A percentile compares a stretch with the other conserved stretches of the same genome.
Evolutionary conservation across 2,113 vertebrate species (phyloP).

Genomic region (Amazona guildingii): DNA sequence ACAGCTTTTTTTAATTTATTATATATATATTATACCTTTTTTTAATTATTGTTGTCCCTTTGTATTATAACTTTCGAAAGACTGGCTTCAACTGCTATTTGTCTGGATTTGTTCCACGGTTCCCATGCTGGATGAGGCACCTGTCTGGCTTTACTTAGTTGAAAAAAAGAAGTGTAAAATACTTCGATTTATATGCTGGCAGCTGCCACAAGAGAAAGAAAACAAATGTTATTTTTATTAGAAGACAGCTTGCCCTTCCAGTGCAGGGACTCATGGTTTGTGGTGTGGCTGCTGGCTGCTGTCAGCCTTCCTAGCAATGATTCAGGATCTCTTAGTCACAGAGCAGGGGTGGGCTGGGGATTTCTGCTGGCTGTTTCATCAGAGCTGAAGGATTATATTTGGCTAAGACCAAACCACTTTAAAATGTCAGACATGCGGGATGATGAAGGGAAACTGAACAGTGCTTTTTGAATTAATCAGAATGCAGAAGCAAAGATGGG

Average conservation of each 20-base stretch:
- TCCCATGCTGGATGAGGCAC: neutral
- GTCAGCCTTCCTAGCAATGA: neutral
- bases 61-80: neutral
- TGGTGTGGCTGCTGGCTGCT: conserved; percentile 3
- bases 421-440: neutral
- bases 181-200: neutral
- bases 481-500: neutral
- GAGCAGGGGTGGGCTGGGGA: neutral
- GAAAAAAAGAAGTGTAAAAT: neutral
- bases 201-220: conserved; percentile 3
- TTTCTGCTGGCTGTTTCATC: neutral
- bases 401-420: neutral
- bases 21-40: too few species aligned
- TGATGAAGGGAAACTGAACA: neutral
- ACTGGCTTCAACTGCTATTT: neutral
- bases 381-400: neutral
- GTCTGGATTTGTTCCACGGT: neutral
- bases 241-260: neutral
- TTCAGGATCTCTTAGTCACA: neutral
- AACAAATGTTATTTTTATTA: conserved; percentile 29
- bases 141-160: neutral
- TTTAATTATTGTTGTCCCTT: neutral
- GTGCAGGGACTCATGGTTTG: neutral
- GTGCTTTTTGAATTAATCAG: neutral
- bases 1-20: neutral